Conservation (phyloP, 2,888 invertebrate species). For the Eristalinus aeneus region DNA sequence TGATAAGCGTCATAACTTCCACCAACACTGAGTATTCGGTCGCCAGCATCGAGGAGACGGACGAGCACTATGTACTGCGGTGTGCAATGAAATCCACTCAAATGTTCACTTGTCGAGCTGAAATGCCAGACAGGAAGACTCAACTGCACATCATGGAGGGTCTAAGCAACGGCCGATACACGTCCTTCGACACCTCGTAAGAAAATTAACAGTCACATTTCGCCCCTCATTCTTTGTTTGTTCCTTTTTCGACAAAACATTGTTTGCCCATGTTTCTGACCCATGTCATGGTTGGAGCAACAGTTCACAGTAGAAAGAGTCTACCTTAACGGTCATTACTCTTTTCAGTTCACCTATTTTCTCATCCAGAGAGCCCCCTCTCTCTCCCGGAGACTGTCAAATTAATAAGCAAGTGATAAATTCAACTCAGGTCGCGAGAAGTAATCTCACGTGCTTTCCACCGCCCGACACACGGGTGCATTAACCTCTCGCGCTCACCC, state of each 20-base stretch:
- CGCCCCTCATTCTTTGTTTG: no score
- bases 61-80: conserved; percentile 59
- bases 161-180: conserved; percentile 72
- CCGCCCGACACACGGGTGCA: background rate
- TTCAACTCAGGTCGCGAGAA: background rate
- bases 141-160: conserved; percentile 73
- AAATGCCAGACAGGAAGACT: conserved; percentile 71
- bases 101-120: conserved; percentile 72
- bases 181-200: conserved; percentile 73
- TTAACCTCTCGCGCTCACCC: background rate
- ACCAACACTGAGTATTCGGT: conserved; percentile 58
- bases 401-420: background rate
- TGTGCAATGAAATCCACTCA: conserved; percentile 70
- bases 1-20: conserved; percentile 71
- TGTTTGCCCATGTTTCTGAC: no score
- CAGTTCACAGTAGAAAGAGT: no score
- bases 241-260: no score
- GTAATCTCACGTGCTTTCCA: background rate
- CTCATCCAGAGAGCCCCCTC: no score
- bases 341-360: no score
- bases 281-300: no score
- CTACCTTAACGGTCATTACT: no score
- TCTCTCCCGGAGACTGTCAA: background rate
- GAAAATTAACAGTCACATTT: conserved; percentile 20
- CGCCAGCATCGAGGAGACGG: conserved; percentile 68